Conservation (phyloP, 2,888 invertebrate species). For the Aplocera efformata region DNA sequence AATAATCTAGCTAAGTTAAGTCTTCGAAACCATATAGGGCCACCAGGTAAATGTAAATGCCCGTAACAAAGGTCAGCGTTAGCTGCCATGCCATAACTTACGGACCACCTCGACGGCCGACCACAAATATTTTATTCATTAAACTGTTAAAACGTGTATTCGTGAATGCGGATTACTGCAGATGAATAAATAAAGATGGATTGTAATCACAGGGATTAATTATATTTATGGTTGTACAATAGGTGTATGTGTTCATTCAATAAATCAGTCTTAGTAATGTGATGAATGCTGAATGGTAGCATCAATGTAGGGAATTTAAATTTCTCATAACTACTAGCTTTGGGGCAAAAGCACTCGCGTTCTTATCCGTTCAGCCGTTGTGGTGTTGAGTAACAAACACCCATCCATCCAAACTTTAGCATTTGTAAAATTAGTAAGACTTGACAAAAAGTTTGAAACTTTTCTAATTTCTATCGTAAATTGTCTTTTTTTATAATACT, state of each 20-base stretch:
- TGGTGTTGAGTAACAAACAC: no score
- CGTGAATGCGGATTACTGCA: conserved; percentile 8
- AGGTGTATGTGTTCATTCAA: not conserved
- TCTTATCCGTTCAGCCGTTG: no score
- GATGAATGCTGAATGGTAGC: no score
- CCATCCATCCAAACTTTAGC: no score
- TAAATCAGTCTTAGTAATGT: no score
- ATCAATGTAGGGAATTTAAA: no score
- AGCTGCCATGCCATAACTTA: conserved; percentile 40
- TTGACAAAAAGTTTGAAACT: no score
- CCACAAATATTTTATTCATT: conserved; percentile 31
- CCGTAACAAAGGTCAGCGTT: conserved; percentile 6
- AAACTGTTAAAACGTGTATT: conserved; percentile 7
- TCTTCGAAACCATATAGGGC: not conserved
- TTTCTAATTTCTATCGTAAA: no score
- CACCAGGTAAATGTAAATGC: not conserved
- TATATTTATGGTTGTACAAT: conserved; percentile 4
- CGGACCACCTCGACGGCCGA: conserved; percentile 33
- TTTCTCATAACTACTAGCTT: no score
- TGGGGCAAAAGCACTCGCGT: no score
- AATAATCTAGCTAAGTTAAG: no score
- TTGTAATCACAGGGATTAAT: conserved; percentile 7
- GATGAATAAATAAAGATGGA: conserved; percentile 10
- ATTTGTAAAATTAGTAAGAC: no score
- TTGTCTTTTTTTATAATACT: conserved; percentile 7